Conservation (phyloP, 2,797 vertebrate genomes). For the Lepidocolaptes lacrymiger region DNA sequence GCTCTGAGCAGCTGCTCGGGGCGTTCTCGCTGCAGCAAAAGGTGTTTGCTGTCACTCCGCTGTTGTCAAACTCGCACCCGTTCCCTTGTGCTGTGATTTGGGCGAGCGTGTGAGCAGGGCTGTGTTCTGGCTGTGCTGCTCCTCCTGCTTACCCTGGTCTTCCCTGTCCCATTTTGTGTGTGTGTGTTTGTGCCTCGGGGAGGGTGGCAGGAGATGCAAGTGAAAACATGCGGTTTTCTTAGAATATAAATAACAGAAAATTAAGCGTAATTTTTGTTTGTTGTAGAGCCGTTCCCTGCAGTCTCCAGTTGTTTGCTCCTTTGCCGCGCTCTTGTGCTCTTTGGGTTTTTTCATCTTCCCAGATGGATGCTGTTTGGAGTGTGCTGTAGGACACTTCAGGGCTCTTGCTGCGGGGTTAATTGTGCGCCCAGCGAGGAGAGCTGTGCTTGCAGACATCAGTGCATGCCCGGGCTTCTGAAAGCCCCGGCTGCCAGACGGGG, state of each 20-base stretch:
- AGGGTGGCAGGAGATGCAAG: constrained; percentile 11
- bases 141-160: not conserved
- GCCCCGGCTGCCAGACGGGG: not conserved
- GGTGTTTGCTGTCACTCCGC: not conserved
- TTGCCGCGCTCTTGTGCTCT: not conserved
- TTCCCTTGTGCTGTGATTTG: not conserved
- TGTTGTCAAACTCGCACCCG: not conserved
- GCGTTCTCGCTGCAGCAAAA: not conserved
- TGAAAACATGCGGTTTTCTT: constrained; percentile 25
- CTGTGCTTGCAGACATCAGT: not conserved
- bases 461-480: not conserved
- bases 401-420: not conserved
- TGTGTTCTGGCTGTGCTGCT: not conserved
- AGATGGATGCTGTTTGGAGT: not conserved
- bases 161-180: not conserved
- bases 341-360: not conserved
- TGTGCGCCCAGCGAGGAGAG: not conserved
- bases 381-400: not conserved
- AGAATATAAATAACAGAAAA: constrained; percentile 32
- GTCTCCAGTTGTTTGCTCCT: constrained; percentile 17
- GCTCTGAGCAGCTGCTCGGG: not conserved
- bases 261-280: not conserved
- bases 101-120: not conserved
- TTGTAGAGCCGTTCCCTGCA: not conserved
- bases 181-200: not conserved